phyloP scores from a whole-genome alignment of 2,888 invertebrate species.

The Oxyscelio sp. region DNA sequence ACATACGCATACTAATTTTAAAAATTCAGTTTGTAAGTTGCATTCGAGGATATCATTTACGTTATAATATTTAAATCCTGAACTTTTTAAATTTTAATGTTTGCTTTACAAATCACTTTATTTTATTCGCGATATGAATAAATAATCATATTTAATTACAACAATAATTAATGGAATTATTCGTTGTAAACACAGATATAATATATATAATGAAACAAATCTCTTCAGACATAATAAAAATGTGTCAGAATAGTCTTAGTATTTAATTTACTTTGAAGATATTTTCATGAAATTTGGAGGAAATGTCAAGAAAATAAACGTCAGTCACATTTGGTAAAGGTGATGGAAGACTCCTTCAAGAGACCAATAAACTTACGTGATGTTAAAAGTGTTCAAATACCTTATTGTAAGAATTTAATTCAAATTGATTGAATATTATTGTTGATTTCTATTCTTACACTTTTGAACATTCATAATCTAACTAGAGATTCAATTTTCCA shows the following conservation, averaged over 20 bases:
- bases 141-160: constrained; percentile 5
- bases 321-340: constrained; percentile 3
- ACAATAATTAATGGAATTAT: background rate
- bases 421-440: no score
- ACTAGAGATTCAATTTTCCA: no score
- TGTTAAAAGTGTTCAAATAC: background rate
- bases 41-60: background rate
- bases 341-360: background rate
- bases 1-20: no score
- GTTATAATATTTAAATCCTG: no score
- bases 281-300: background rate
- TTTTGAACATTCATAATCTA: no score
- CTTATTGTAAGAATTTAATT: no score
- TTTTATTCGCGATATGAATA: constrained; percentile 5
- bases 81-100: background rate
- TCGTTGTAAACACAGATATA: background rate
- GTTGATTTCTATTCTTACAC: no score
- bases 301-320: background rate
- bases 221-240: background rate
- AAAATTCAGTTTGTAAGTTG: background rate
- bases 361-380: background rate
- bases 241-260: background rate
- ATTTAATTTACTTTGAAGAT: background rate
- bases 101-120: background rate
- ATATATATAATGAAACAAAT: background rate